A percentile compares a stretch with the other conserved stretches of the same genome.
phyloP scores from a whole-genome alignment of 2,797 vertebrate species.

The Sebastes elongatus region DNA sequence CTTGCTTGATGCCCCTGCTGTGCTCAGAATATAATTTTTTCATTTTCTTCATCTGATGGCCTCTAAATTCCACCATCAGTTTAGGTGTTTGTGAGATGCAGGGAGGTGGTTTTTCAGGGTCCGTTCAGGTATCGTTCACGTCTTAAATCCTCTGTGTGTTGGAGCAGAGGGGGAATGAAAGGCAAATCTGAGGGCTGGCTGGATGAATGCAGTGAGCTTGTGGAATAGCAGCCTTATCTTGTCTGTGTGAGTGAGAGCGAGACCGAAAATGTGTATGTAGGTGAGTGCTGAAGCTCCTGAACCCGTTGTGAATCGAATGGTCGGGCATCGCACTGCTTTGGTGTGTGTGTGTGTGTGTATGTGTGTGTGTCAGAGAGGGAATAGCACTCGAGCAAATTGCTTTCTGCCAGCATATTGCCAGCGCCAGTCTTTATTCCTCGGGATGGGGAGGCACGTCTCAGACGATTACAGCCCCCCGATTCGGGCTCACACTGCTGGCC shows the following conservation, averaged over 20 bases:
- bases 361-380: slow-evolving; percentile 32
- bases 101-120: neutral
- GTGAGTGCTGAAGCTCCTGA: slow-evolving; percentile 44
- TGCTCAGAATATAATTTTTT: slow-evolving; percentile 49
- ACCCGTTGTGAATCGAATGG: slow-evolving; percentile 48
- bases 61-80: slow-evolving; percentile 54
- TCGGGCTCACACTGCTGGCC: slow-evolving; percentile 23
- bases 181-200: slow-evolving; percentile 41
- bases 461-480: slow-evolving; percentile 65
- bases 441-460: slow-evolving; percentile 61
- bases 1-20: slow-evolving; percentile 27
- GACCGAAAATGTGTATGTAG: slow-evolving; percentile 26
- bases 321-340: slow-evolving; percentile 26
- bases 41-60: slow-evolving; percentile 63
- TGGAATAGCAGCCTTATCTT: neutral
- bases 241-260: neutral
- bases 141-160: slow-evolving; percentile 39
- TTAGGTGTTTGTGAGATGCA: slow-evolving; percentile 31
- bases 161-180: slow-evolving; percentile 44
- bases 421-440: slow-evolving; percentile 73
- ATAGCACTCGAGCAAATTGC: slow-evolving; percentile 76
- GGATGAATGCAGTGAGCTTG: slow-evolving; percentile 45
- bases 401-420: slow-evolving; percentile 79
- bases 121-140: slow-evolving; percentile 14
- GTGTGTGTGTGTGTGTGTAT: slow-evolving; percentile 3